These are phyloP conservation scores for Octopus sinensis DNA, from an alignment of 1,140 invertebrate species.

Conservation along the genomic window DNA sequence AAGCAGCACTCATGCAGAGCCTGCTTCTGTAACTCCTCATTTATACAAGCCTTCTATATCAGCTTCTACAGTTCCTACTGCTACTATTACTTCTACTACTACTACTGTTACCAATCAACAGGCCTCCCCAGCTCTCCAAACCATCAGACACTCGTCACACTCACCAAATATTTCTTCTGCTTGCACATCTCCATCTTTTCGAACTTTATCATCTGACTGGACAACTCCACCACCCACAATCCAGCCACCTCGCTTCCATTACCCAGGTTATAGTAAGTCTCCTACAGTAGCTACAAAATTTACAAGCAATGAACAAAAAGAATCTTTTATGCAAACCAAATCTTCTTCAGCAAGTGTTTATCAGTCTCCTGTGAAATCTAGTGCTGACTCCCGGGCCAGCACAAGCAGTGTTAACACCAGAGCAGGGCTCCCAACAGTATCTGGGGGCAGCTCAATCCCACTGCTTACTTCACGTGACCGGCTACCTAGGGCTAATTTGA, in stretches of 20 bases:
- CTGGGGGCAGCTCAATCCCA: slow-evolving; percentile 12
- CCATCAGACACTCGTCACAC: slow-evolving; percentile 39
- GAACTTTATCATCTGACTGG: slow-evolving; percentile 45
- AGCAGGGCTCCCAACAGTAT: slow-evolving; percentile 11
- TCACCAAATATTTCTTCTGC: slow-evolving; percentile 17
- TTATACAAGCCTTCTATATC: slow-evolving; percentile 15
- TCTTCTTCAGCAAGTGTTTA: not conserved
- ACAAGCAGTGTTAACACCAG: not conserved
- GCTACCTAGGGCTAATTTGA: slow-evolving; percentile 9
- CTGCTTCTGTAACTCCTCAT: slow-evolving; percentile 7
- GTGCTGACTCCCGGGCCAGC: slow-evolving; percentile 9
- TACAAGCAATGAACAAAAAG: slow-evolving; percentile 8
- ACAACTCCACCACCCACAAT: slow-evolving; percentile 41
- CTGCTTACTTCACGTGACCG: not conserved
- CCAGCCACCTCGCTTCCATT: slow-evolving; percentile 49
- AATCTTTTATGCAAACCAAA: slow-evolving; percentile 8
- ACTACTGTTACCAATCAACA: slow-evolving; percentile 23
- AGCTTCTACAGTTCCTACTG: slow-evolving; percentile 11
- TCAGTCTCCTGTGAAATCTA: not conserved
- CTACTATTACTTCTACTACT: too few relatives aligned
- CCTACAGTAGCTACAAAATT: slow-evolving; percentile 15
- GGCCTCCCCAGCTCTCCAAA: slow-evolving; percentile 32
- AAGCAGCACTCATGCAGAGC: not conserved
- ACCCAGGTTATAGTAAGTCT: slow-evolving; percentile 44
- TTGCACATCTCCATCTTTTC: slow-evolving; percentile 19